Evolutionary conservation across 2,113 vertebrate species (phyloP).

Genomic region (Psophia crepitans): DNA sequence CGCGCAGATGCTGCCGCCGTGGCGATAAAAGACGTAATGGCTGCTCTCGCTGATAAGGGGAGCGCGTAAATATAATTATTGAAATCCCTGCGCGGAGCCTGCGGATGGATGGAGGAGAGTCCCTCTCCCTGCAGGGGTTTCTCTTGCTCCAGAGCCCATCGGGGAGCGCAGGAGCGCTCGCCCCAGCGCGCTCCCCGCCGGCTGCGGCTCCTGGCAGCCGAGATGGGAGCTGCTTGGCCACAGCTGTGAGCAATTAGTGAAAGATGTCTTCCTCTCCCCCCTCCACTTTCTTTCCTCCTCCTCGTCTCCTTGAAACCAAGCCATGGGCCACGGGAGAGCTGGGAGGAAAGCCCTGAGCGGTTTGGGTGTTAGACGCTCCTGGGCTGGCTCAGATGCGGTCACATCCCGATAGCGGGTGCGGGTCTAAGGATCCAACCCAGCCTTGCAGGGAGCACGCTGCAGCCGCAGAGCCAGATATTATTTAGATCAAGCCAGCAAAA

Average conservation of each 20-base stretch:
- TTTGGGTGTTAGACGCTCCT: neutral
- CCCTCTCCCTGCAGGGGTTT: neutral
- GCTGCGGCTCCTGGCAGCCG: constrained; percentile 42
- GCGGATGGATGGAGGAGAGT: neutral
- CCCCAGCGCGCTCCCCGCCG: neutral
- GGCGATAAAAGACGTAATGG: constrained; percentile 44
- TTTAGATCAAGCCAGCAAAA: constrained; percentile 66
- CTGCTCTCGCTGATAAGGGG: constrained; percentile 35
- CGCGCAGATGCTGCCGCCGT: neutral
- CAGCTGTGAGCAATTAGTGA: constrained; percentile 61
- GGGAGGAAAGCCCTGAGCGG: neutral
- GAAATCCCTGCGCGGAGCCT: neutral
- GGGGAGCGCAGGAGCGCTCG: neutral
- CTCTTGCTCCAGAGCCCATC: neutral
- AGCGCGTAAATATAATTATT: constrained; percentile 7
- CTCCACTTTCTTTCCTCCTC: neutral
- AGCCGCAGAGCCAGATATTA: constrained; percentile 40
- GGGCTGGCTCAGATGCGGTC: rapidly evolving
- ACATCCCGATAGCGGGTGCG: rapidly evolving
- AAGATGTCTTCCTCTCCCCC: neutral
- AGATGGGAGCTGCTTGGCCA: constrained; percentile 15
- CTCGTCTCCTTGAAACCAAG: constrained; percentile 8
- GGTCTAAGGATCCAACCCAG: neutral
- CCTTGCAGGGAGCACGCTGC: neutral
- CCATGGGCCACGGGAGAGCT: neutral